Base-by-base conservation (phyloP, 2,113 vertebrate species). In the Barbus barbus region DNA sequence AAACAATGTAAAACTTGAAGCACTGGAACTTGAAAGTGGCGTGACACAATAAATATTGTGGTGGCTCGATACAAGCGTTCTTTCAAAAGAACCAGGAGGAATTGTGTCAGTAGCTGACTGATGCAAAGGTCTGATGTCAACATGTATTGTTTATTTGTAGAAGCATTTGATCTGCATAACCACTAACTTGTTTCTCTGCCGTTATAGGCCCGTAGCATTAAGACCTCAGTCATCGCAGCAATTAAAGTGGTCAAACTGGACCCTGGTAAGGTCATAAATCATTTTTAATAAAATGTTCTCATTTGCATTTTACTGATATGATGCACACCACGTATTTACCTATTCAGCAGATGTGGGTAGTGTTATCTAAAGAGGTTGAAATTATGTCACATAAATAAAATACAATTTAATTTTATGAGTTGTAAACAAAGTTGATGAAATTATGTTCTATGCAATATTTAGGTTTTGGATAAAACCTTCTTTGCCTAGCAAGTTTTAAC, bases 201-300 rank as follows among this genome's bases (percentile, higher is more conserved):
- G 11, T 13, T 65, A 9, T 38, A 95, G 94, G 94, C 94, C 36
- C 93, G 92, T n/a, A 90, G 92, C 84, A 91, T 93, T 3, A 89
- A 92, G 82, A 94, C 94, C 6, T 92, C 93, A 0, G 90, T 93
- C 71, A 88, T 95, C 24, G 85, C 94, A 18, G 94, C 94, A 0
- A 90, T 95, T 83, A 95, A 95, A 91, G 93, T 95, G 38, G 91
- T 95, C 74, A 95, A 95, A 89, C 89, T 95, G 31, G 94, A 95
- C 78, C 92, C 94, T 86, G 94, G 94, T 95, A 92, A 58, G 86
- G 91, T 75, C 8, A 46, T 72, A 38, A 78, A 65, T 7, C 24
- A 14, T 53, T 81, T 81, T 8, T 1, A 4, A 16, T 53, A 0
- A 44, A 28, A 46, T 28, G 8, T 22, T 22, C 12, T 26, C 2